Evolutionary conservation across 2,888 invertebrate species (phyloP).

Genomic region (Phortica magna): DNA sequence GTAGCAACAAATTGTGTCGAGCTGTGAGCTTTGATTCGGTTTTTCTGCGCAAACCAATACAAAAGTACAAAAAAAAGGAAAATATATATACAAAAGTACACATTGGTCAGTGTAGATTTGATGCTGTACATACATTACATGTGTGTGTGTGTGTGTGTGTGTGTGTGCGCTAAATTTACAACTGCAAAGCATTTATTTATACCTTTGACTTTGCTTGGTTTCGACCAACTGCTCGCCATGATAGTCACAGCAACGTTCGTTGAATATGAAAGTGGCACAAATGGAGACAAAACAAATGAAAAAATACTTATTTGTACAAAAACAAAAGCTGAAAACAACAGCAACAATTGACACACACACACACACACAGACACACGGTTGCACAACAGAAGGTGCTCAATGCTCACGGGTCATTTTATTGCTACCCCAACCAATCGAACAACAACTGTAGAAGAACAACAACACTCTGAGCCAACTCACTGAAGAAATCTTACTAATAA

Average conservation of each 20-base stretch:
- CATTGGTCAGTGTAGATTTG: slow-evolving; percentile 20
- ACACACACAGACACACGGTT: slow-evolving; percentile 20
- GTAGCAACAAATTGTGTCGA: slow-evolving; percentile 40
- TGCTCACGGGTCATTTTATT: slow-evolving; percentile 32
- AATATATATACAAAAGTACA: background rate
- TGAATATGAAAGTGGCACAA: slow-evolving; percentile 25
- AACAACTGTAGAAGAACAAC: background rate
- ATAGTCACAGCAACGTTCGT: background rate
- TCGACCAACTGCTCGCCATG: background rate
- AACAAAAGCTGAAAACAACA: slow-evolving; percentile 13
- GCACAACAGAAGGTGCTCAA: background rate
- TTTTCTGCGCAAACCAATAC: background rate
- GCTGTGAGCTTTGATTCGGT: slow-evolving; percentile 40
- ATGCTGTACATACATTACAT: background rate
- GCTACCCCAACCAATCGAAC: background rate
- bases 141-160: background rate
- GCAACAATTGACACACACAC: background rate
- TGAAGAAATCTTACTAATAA: slow-evolving; percentile 30
- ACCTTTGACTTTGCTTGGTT: slow-evolving; percentile 22
- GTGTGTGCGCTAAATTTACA: slow-evolving; percentile 32
- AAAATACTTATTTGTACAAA: background rate
- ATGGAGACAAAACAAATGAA: slow-evolving; percentile 11
- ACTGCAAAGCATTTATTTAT: slow-evolving; percentile 40
- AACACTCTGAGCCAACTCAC: too few species aligned
- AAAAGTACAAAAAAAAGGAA: background rate